Evolutionary conservation across 1,140 invertebrate genomes (phyloP), one percentile per base, ranked within the genome.

Genomic region (Heterodera schachtii): DNA sequence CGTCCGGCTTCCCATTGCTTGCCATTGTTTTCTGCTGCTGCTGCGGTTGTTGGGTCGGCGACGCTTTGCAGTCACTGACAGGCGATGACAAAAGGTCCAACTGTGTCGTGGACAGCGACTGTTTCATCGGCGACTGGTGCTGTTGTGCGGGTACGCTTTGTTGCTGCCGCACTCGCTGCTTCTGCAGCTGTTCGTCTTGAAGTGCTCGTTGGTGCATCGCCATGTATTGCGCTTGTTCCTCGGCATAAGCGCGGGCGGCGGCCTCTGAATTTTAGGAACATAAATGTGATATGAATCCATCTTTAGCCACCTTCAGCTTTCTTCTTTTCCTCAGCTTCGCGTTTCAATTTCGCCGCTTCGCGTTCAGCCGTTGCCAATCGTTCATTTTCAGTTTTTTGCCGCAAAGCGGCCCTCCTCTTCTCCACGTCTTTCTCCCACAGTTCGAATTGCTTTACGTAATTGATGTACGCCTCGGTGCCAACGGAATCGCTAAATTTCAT

Each of bases 351-450:
- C 31, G 76, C 31, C 41, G 78, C 82, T 41, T 57, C 78, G 31
- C 80, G 47, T 67, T 76, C n/a, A 31, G 57, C 84, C 13, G 83
- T 43, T 8, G 81, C 67, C 41, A 57, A 31, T n/a, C 52, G 67
- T 41, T 86, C 85, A 41, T 69, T 43, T 52, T 87, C 79, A 47
- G 83, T 78, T 44, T 86, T 87, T 41, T 82, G 75, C 6, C 87
- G 82, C 16, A 89, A 71, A 9, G 76, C 46, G 21, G 77, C 80
- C 41, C 87, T 73, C 41, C 86, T 73, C 49, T 83, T 87, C 73
- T 88, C 87, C 6, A 87, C 86, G 71, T 87, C 86, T 75, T 71
- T 75, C 75, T 87, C 86, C 86, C 86, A 87, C 9, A 84, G 69
- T 41, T 87, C 80, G 75, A 87, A 87, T 69, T 87, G 85, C 60